Conservation (phyloP, 2,113 vertebrate species). For the Pomatorhinus ruficollis region DNA sequence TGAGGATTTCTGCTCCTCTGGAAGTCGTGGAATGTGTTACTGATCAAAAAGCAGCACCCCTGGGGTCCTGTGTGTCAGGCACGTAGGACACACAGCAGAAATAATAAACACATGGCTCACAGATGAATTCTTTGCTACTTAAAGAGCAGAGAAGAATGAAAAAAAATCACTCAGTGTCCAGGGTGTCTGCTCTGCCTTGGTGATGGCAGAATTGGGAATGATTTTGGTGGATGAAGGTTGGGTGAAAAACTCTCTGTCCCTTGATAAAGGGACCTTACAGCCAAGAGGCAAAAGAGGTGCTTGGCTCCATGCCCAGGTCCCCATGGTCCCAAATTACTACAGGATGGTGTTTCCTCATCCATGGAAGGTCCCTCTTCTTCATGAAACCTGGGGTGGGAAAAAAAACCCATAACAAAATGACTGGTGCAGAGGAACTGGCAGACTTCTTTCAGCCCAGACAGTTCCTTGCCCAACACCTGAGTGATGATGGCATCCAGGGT, state of each 20-base stretch:
- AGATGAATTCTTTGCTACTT: not conserved
- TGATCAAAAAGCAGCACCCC: not conserved
- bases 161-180: not conserved
- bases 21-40: rapidly evolving
- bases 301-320: not conserved
- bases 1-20: not conserved
- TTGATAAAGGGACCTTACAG: not conserved
- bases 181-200: not conserved
- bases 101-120: not conserved
- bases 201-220: not conserved
- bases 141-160: not conserved
- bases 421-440: rapidly evolving
- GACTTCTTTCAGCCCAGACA: not conserved
- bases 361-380: not conserved
- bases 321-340: rapidly evolving
- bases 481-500: not conserved
- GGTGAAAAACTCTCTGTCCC: not conserved
- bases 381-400: not conserved
- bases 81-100: not conserved
- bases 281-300: not conserved
- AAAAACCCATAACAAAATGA: not conserved
- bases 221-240: not conserved
- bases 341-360: not conserved
- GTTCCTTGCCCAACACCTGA: not conserved
- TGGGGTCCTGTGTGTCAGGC: not conserved